These are phyloP conservation scores for Entomobrya proxima DNA, from an alignment of 2,888 invertebrate species.

Conservation along the genomic window DNA sequence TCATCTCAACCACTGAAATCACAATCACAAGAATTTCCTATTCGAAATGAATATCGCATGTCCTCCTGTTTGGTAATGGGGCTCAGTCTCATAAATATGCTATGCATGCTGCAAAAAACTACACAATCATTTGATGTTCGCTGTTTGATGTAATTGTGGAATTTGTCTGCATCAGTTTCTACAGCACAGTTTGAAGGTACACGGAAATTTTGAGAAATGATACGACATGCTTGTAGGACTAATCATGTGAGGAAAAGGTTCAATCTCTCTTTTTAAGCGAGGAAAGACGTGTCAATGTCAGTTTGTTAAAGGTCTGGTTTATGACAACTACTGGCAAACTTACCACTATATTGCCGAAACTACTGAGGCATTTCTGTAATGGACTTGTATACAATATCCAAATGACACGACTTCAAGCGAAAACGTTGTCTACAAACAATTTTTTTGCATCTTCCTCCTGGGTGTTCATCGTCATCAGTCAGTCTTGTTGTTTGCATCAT, in stretches of 20 bases:
- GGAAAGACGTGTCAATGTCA: conserved; percentile 57
- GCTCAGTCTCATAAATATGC: conserved; percentile 44
- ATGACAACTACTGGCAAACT: conserved; percentile 40
- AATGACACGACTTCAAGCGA: conserved; percentile 25
- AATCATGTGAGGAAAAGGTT: conserved; percentile 6
- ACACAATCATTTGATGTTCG: conserved; percentile 44
- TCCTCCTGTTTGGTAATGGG: conserved; percentile 19
- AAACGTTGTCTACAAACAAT: not conserved
- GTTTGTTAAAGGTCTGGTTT: conserved; percentile 40
- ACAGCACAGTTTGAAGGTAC: no score
- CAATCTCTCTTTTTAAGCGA: not conserved
- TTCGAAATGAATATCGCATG: conserved; percentile 23
- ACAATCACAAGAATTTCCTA: not conserved
- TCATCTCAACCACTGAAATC: not conserved
- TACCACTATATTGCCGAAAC: not conserved
- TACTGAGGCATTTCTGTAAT: not conserved
- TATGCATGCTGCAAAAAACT: conserved; percentile 42
- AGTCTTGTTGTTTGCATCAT: conserved; percentile 33
- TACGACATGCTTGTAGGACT: not conserved
- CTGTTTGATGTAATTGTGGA: conserved; percentile 50
- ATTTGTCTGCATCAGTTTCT: conserved; percentile 37
- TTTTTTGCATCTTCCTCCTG: conserved; percentile 41
- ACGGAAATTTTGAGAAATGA: no score
- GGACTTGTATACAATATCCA: conserved; percentile 14
- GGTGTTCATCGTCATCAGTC: conserved; percentile 59